Base-by-base conservation (phyloP, 1,140 invertebrate genomes). In the Drosophila paulistorum region DNA sequence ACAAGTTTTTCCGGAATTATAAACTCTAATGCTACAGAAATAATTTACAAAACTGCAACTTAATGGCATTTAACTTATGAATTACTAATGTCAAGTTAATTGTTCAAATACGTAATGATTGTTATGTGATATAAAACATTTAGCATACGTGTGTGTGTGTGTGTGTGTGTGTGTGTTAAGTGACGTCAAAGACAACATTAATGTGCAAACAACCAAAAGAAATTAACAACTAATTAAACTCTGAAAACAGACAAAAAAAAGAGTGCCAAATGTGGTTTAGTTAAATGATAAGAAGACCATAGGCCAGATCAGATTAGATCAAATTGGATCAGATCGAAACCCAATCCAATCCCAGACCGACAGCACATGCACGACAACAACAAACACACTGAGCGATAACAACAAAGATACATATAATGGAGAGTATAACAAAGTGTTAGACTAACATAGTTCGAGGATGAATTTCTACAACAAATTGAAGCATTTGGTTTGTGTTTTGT, bases 161-260 rank as follows among this genome's bases (percentile, higher is more conserved):
- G 45, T 51, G 6, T 51, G 45, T 23, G 7, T 23, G 45, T 51
- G 45, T 51, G 17, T 48, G 7, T 45, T 45, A 7, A 20, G 42
- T 51, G 45, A 51, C 45, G 45, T 51, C 45, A 51, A 51, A 51
- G 3, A 9, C 45, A 23, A 51, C 23, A 17, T 9, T 48, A 9
- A 20, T 6, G 45, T 51, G 45, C 45, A 51, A 51, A 51, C 17
- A 51, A 51, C 45, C 17, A 11, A 51, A 30, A 51, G 20, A 51
- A 51, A 51, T 51, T 51, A 51, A 20, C 45, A 51, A 51, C 45
- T 51, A 51, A 51, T 51, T 20, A 51, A 51, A 10, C 45, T 23
- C 11, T 14, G 0, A 37, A 51, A 51, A 5, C 17, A 51, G 17
- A 51, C 20, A 20, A 51, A 23, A 7, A 7, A 7, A 7, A 6